phyloP scores from a whole-genome alignment of 2,888 invertebrate genomes.

The Magallana nippona region DNA sequence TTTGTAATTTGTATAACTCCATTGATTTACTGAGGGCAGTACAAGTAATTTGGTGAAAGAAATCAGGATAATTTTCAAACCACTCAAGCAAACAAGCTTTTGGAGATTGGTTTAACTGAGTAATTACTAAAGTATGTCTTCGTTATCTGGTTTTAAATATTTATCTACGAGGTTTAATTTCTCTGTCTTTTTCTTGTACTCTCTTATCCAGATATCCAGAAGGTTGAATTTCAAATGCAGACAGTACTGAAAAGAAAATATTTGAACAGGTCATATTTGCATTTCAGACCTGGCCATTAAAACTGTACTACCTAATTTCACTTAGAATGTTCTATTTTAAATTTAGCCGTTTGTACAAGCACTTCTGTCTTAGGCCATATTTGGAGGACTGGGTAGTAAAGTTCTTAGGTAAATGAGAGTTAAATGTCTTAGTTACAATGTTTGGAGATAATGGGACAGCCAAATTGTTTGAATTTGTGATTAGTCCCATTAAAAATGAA shows the following conservation, averaged over 20 bases:
- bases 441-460: slow-evolving; percentile 22
- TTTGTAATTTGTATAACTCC: too few relatives aligned
- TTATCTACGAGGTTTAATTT: not conserved
- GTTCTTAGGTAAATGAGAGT: slow-evolving; percentile 21
- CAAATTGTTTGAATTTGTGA: slow-evolving; percentile 27
- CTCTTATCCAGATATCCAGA: not conserved
- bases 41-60: too few relatives aligned
- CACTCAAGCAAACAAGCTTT: too few relatives aligned
- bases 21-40: too few relatives aligned
- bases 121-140: not conserved
- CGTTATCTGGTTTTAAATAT: slow-evolving; percentile 5
- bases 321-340: not conserved
- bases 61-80: too few relatives aligned
- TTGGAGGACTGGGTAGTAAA: slow-evolving; percentile 6
- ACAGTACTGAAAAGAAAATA: slow-evolving; percentile 9
- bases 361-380: slow-evolving; percentile 10
- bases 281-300: slow-evolving; percentile 16
- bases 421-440: slow-evolving; percentile 32
- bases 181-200: not conserved
- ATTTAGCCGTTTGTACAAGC: not conserved
- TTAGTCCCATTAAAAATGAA: not conserved
- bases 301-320: slow-evolving; percentile 21
- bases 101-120: too few relatives aligned
- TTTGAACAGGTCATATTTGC: slow-evolving; percentile 30
- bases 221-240: not conserved